Conservation (phyloP, 1,140 invertebrate genomes). For the Zaprionus tsacasi region DNA sequence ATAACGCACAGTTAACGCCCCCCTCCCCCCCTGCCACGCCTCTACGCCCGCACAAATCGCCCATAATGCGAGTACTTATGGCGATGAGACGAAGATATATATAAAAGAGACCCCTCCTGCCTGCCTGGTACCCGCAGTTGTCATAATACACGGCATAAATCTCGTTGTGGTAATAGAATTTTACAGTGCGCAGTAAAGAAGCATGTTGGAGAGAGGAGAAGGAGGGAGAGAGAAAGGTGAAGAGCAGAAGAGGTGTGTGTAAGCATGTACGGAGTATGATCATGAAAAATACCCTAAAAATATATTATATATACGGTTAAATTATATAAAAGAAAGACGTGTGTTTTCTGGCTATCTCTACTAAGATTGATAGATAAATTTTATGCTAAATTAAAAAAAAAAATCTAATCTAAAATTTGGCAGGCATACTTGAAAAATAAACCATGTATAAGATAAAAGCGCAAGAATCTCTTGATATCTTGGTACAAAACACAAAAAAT, state of each 20-base stretch:
- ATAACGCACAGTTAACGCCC: slow-evolving; percentile 13
- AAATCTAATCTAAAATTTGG: too few species aligned
- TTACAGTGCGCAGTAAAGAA: slow-evolving; percentile 66
- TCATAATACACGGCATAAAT: slow-evolving; percentile 67
- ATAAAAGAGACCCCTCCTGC: neutral
- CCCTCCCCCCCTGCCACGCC: neutral
- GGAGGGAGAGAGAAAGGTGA: neutral
- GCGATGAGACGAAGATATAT: slow-evolving; percentile 30
- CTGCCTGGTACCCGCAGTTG: slow-evolving; percentile 23
- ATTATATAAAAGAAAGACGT: too few species aligned
- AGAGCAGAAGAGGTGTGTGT: slow-evolving; percentile 2
- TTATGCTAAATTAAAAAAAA: too few species aligned
- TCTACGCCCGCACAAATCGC: neutral
- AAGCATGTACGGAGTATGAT: slow-evolving; percentile 7
- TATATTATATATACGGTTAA: too few species aligned
- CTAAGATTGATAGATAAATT: too few species aligned
- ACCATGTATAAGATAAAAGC: too few species aligned
- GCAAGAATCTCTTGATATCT: too few species aligned
- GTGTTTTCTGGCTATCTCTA: neutral
- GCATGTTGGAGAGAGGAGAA: neutral
- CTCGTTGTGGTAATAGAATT: slow-evolving; percentile 61
- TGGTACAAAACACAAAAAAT: too few species aligned
- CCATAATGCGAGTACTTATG: slow-evolving; percentile 21
- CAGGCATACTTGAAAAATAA: too few species aligned
- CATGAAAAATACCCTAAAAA: neutral